Evolutionary conservation across 2,888 invertebrate genomes (phyloP).

Genomic region (Dugesia japonica): DNA sequence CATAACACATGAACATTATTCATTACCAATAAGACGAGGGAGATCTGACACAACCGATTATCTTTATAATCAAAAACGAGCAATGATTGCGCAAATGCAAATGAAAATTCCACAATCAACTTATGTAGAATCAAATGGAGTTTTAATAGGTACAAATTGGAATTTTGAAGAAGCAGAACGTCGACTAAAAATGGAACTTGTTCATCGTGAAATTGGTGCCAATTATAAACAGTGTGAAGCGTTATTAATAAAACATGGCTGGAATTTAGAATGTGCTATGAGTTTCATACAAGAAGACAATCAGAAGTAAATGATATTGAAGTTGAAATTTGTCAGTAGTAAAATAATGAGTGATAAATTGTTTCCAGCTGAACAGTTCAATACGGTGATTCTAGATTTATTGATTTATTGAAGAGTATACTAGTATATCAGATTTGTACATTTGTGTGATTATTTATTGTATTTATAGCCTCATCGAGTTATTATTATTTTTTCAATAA

Average conservation of each 20-base stretch:
- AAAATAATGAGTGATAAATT: too few species aligned
- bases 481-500: not conserved
- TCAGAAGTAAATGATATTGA: not conserved
- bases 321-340: too few species aligned
- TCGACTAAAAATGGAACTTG: constrained; percentile 24
- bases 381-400: not conserved
- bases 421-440: constrained; percentile 7
- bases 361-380: too few species aligned
- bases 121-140: not conserved
- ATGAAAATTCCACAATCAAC: constrained; percentile 23
- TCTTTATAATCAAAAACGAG: constrained; percentile 3
- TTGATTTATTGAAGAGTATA: not conserved
- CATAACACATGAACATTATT: not conserved
- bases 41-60: not conserved
- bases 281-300: not conserved
- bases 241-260: not conserved
- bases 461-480: constrained; percentile 11
- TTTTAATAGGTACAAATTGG: constrained; percentile 27
- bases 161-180: constrained; percentile 27
- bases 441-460: constrained; percentile 16
- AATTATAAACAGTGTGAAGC: not conserved
- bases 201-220: not conserved
- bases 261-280: constrained; percentile 14
- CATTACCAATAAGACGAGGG: not conserved
- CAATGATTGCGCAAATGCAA: constrained; percentile 1